Conservation (phyloP, 1,140 invertebrate genomes). For the Brachionus angularis region DNA sequence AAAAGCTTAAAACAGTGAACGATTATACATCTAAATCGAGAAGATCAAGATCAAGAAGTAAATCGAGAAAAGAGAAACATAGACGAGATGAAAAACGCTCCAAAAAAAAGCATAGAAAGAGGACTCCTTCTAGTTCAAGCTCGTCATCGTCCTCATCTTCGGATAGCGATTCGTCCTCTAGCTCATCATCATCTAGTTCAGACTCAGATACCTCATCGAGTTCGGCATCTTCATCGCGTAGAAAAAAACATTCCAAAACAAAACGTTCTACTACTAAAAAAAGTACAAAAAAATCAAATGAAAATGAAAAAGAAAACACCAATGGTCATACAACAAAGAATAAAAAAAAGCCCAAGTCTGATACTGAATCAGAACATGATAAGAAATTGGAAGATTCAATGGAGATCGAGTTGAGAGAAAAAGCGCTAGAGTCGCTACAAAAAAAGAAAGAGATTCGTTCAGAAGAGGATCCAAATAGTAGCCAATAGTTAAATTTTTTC, state of each 20-base stretch:
- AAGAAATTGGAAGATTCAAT: background rate
- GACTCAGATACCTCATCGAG: constrained; percentile 4
- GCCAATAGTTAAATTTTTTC: constrained; percentile 1
- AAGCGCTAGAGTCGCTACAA: constrained; percentile 20
- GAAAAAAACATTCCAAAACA: background rate
- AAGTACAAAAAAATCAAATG: no score
- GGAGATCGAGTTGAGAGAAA: constrained; percentile 32
- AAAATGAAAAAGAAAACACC: no score
- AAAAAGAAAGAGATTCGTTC: background rate
- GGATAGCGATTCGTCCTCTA: background rate
- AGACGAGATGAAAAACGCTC: no score
- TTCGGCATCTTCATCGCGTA: background rate
- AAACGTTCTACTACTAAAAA: no score
- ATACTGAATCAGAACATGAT: no score
- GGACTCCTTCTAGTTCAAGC: background rate
- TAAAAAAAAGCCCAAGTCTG: constrained; percentile 22
- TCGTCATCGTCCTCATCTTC: background rate
- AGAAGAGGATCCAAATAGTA: background rate
- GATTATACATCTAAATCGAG: background rate
- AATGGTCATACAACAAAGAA: constrained; percentile 27
- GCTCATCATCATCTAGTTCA: background rate
- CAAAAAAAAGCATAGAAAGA: constrained; percentile 12
- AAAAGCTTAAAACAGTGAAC: constrained; percentile 1
- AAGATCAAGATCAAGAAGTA: background rate
- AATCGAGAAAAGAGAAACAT: background rate